Evolutionary conservation across 2,797 vertebrate genomes (phyloP).

Genomic region (Sebastes vulpes): DNA sequence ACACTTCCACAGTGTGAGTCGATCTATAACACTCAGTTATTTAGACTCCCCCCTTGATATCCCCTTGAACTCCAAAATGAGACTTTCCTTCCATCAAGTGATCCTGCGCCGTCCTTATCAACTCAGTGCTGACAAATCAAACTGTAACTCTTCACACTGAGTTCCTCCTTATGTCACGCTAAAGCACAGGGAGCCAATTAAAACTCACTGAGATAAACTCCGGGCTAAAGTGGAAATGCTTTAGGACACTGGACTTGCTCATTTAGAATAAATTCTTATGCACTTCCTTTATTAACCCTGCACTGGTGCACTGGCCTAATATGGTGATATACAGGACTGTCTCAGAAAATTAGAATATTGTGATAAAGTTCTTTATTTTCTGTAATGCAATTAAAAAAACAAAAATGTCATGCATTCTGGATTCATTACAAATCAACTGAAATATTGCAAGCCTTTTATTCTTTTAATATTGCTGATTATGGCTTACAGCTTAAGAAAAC

Average conservation of each 20-base stretch:
- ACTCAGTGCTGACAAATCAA: slow-evolving; percentile 39
- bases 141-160: slow-evolving; percentile 31
- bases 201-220: slow-evolving; percentile 51
- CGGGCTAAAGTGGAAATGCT: slow-evolving; percentile 45
- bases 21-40: background rate
- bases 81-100: background rate
- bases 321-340: background rate
- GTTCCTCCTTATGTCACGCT: slow-evolving; percentile 22
- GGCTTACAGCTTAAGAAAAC: no score
- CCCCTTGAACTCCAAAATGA: background rate
- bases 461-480: no score
- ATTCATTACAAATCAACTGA: no score
- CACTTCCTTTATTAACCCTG: slow-evolving; percentile 8
- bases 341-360: no score
- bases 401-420: no score
- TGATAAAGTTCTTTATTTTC: no score
- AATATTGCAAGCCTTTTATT: no score
- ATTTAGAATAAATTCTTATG: slow-evolving; percentile 28
- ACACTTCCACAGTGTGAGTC: background rate
- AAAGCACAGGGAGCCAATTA: slow-evolving; percentile 53
- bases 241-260: slow-evolving; percentile 39
- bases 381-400: no score
- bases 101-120: slow-evolving; percentile 21
- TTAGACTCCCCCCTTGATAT: slow-evolving; percentile 1
- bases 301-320: background rate